These are phyloP conservation scores for Sarcophaga subvicina DNA, from an alignment of 2,888 invertebrate genomes.

Conservation along the genomic window DNA sequence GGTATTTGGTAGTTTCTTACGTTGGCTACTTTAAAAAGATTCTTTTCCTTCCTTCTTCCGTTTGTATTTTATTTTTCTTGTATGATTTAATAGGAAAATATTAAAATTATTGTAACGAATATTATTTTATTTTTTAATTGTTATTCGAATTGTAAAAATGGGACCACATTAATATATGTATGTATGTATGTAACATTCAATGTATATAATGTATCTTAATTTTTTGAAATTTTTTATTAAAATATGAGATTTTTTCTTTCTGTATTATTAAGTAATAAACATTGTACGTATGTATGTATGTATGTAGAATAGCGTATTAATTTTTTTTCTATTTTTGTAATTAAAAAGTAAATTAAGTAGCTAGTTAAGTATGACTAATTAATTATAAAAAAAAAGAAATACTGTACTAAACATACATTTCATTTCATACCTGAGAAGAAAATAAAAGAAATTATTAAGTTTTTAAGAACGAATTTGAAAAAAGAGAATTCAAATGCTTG, in stretches of 20 bases:
- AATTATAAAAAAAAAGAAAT: neutral
- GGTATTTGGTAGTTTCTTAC: constrained; percentile 68
- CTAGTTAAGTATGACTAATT: constrained; percentile 1
- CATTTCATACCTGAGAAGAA: neutral
- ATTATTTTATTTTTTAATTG: neutral
- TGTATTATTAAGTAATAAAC: no score
- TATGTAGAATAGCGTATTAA: neutral
- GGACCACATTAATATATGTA: constrained; percentile 37
- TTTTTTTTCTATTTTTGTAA: constrained; percentile 7
- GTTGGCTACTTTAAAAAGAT: constrained; percentile 69
- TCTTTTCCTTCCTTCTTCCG: neutral
- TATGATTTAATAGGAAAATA: neutral
- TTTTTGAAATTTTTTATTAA: no score
- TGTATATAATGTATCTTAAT: no score
- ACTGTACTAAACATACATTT: neutral
- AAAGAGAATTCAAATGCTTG: no score
- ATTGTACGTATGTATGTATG: neutral
- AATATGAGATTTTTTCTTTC: no score
- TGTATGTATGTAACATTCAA: neutral
- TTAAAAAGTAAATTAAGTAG: constrained; percentile 18
- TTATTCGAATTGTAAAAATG: neutral
- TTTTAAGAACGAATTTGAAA: no score
- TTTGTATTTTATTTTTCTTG: neutral
- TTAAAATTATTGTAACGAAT: neutral
- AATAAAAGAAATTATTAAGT: neutral